A percentile compares a stretch with the other conserved stretches of the same genome.
phyloP scores from a whole-genome alignment of 2,797 vertebrate species.

The Pseudotriccus pelzelni region DNA sequence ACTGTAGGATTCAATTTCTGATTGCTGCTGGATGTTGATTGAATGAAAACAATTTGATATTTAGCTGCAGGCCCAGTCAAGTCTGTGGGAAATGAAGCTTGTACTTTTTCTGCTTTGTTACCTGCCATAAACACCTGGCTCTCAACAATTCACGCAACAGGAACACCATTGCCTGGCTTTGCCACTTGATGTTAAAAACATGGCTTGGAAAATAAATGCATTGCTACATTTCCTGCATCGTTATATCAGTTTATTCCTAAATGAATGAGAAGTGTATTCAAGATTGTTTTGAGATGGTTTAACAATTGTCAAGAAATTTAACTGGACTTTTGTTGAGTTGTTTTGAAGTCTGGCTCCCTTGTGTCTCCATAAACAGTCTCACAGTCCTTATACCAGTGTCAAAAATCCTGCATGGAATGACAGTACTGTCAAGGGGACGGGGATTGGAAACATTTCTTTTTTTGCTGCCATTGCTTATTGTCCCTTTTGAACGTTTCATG shows the following conservation, averaged over 20 bases:
- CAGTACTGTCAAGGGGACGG: background rate
- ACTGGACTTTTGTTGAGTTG: background rate
- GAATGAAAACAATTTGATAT: background rate
- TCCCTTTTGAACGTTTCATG: background rate
- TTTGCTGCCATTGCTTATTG: background rate
- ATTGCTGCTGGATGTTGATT: background rate
- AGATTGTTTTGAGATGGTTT: slow-evolving; percentile 27
- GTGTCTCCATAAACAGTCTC: background rate
- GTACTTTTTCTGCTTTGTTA: background rate
- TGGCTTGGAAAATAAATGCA: background rate
- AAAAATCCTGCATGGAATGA: slow-evolving; percentile 6
- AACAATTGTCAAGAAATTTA: slow-evolving; percentile 37
- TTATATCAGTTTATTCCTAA: slow-evolving; percentile 11
- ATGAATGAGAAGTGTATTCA: background rate
- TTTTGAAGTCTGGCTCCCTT: slow-evolving; percentile 11
- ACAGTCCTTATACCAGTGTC: background rate
- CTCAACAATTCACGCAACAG: background rate
- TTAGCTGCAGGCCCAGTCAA: background rate
- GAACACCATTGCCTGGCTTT: background rate
- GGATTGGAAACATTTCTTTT: background rate
- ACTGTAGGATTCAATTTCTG: background rate
- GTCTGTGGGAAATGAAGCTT: background rate
- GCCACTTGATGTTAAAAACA: background rate
- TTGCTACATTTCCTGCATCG: background rate
- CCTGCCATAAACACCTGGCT: background rate